Base-by-base conservation (phyloP, 2,113 vertebrate species). In the Pagrus major region DNA sequence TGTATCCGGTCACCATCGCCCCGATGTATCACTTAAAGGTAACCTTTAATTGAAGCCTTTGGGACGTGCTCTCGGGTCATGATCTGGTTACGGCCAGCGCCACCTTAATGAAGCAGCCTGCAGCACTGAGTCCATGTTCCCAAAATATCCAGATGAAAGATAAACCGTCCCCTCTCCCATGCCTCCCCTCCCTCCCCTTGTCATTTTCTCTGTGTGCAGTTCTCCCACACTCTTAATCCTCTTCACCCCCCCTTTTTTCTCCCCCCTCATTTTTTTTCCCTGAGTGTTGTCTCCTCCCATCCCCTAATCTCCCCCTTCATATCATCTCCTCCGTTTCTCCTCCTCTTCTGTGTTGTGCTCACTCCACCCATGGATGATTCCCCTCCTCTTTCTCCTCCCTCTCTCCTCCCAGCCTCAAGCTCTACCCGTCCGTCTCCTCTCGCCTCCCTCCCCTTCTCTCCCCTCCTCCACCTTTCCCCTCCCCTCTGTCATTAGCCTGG, bases 111-210 rank as follows among this genome's bases (percentile, higher is more conserved):
- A 91, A 78, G 54, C 67, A 65, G 81, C 74, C 70, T 77, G 52
- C 49, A 77, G 75, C 73, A 37, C 54, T 90, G 88, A 90, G 77
- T 64, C 81, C 41, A 86, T 88, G 88, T 84, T 91, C 89, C 90
- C 81, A 92, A 93, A 93, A 93, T 93, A 93, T 92, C 91, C 9
- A 37, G 68, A 83, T 88, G 87, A 87, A 90, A 93, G 93, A 92
- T 88, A 89, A 91, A 89, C 86, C 68, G 46, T 64, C 61, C 76
- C 49, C 72, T 68, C 77, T 70, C 49, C 54, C 21, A 8, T 73
- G 37, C 60, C 75, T 58, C 70, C 70, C 25, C 65, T 80, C 59
- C 78, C 37, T 52, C 81, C 78, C 56, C 81, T 69, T 77, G 63
- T 80, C 64, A 76, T 87, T 80, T 80, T 77, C 55, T 65, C 25